Evolutionary conservation across 2,797 vertebrate genomes (phyloP).

Genomic region (Lagorchestes hirsutus): DNA sequence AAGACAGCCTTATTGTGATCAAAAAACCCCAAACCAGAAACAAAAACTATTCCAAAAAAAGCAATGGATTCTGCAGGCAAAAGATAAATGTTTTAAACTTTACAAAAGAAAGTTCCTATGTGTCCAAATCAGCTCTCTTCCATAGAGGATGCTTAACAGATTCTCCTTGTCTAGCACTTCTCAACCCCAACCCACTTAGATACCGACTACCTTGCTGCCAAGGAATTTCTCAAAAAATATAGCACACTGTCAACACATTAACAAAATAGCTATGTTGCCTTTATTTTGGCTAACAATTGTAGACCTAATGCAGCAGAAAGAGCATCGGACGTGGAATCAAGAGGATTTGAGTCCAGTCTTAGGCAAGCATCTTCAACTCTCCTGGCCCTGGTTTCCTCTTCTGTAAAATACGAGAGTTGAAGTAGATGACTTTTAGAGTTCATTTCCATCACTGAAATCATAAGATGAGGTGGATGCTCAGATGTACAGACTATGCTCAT

Average conservation of each 20-base stretch:
- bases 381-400: neutral
- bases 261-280: constrained; percentile 31
- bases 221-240: constrained; percentile 47
- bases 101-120: constrained; percentile 52
- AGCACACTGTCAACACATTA: constrained; percentile 50
- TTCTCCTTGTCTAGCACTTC: constrained; percentile 17
- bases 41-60: neutral
- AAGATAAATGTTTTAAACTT: constrained; percentile 61
- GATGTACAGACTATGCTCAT: neutral
- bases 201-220: constrained; percentile 52
- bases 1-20: constrained; percentile 9
- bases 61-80: constrained; percentile 57
- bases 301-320: neutral
- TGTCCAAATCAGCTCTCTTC: constrained; percentile 57
- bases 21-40: neutral
- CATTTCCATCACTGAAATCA: neutral
- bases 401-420: neutral
- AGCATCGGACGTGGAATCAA: neutral
- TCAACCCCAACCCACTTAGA: constrained; percentile 1
- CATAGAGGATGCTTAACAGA: constrained; percentile 60
- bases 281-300: constrained; percentile 32
- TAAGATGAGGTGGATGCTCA: neutral
- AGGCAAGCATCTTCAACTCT: neutral
- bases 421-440: neutral
- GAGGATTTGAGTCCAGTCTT: neutral